Base-by-base conservation (phyloP, 2,888 invertebrate genomes). In the Agonopterix heracliana region DNA sequence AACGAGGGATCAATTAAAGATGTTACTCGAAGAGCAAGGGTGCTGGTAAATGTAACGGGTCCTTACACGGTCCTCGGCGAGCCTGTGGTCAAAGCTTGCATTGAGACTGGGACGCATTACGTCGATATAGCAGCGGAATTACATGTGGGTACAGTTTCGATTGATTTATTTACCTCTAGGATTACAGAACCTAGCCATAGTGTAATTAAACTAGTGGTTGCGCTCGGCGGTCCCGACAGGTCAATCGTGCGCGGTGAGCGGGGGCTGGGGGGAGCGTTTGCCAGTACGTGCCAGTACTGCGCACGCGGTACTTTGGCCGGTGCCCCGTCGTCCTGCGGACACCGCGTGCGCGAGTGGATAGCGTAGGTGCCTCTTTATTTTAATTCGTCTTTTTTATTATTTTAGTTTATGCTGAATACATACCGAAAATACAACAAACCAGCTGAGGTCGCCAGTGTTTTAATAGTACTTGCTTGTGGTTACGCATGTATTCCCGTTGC, bases 101-200 rank as follows among this genome's bases (percentile, higher is more conserved):
- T 81, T n/a, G 57, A 64, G 45, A 60, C 66, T 9, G 60, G 57
- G 13, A 79, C 80, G 1, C 74, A 80, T 52, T 81, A 78, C 44
- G 61, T 80, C 10, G 81, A 81, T 48, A 74, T 81, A 52, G 77
- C 81, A 1, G 78, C 77, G 1, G 81, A 81, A 60, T 54, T 74
- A 13, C 65, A 70, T 54, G 81, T 81, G 60, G 74, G 76, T 63
- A 13, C 5, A 10, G 9, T 38, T 38, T 7, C 36, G 1, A 8
- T 11, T 45, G 26, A 26, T 26, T 26, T 5, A 26, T 26, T 26
- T 17, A 17, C 17, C 17, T 4, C 17, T 17, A 17, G 17, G 17
- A 17, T 17, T 17, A n/a, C n/a, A n/a, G n/a, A n/a, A n/a, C n/a
- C n/a, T n/a, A n/a, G n/a, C n/a, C n/a, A n/a, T n/a, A n/a, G n/a